Base-by-base conservation (phyloP, 2,888 invertebrate species). In the Hydriomena furcata region DNA sequence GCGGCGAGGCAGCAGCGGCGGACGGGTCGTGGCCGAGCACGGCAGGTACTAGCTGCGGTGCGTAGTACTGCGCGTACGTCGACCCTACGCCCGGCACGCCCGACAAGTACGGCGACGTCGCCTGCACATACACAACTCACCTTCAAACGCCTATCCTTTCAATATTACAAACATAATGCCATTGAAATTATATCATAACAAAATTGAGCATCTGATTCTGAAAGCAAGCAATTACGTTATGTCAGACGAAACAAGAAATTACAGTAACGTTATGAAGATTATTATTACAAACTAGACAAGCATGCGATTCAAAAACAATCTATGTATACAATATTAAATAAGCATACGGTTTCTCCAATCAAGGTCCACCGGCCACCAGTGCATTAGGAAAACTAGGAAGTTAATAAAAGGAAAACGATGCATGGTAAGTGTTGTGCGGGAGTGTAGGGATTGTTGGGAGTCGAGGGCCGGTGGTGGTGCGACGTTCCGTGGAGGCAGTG, bases 61-160 rank as follows among this genome's bases (percentile, higher is more conserved):
- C 95, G 91, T 96, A 96, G 92, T 96, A 97, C 83, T 96, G 97
- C 89, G 95, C 96, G 92, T 96, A 97, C 82, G 96, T 95, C 91
- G 95, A 96, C 73, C 95, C 95, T 75, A 95, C 95, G 90, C 96
- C 94, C 69, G 96, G 97, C 91, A 97, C 95, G 80, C 96, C 96
- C 80, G 97, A 95, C 92, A 97, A 93, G 92, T 97, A 97, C 73
- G 97, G 97, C 86, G 96, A 97, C 83, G 96, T 95, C 79, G 96
- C 95, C 95, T 96, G 92, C 65, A 66, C 68, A 71, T 67, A 69
- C 63, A 62, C 58, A 61, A 57, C 55, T 41, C 55, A 51, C 43
- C 45, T 40, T 53, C 45, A 57, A 40, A 42, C 36, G 30, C 31
- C 43, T 52, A 41, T 30, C 36, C 34, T 13, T 12, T 23, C 17